A percentile compares a stretch with the other conserved stretches of the same genome.
phyloP scores from a whole-genome alignment of 1,140 invertebrate genomes.

The Trichonephila clavata region DNA sequence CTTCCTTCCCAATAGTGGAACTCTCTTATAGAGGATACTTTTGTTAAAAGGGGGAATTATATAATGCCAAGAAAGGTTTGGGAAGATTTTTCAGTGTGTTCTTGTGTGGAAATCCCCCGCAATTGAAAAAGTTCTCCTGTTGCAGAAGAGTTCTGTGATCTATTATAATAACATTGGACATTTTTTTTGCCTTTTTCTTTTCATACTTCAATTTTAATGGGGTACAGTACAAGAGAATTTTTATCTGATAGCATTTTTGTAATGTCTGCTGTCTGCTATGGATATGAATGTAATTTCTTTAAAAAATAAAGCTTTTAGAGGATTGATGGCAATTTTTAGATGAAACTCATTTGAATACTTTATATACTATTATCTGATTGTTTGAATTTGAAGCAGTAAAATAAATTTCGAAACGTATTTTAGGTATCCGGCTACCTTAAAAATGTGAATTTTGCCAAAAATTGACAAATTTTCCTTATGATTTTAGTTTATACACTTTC shows the following conservation, averaged over 20 bases:
- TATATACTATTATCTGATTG: no score
- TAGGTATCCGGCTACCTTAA: no score
- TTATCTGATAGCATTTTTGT: neutral
- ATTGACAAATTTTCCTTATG: no score
- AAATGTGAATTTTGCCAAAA: no score
- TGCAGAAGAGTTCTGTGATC: conserved; percentile 10
- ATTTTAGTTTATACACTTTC: no score
- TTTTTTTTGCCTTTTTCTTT: neutral
- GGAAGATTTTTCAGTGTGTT: conserved; percentile 11
- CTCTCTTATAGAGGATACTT: neutral
- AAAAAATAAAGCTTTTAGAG: neutral
- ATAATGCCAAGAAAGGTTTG: neutral
- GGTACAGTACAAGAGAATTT: neutral
- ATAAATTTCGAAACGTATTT: no score
- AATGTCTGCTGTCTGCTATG: neutral
- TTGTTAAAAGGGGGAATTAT: conserved; percentile 44
- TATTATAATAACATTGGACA: neutral
- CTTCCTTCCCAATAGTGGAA: neutral
- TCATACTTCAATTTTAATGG: neutral
- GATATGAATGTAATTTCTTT: neutral
- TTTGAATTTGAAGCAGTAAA: no score
- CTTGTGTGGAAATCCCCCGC: neutral
- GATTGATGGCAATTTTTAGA: no score
- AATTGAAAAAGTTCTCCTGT: conserved; percentile 29
- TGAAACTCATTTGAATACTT: no score